Evolutionary conservation across 2,888 invertebrate species (phyloP).

Genomic region (Ernsta delagoae): DNA sequence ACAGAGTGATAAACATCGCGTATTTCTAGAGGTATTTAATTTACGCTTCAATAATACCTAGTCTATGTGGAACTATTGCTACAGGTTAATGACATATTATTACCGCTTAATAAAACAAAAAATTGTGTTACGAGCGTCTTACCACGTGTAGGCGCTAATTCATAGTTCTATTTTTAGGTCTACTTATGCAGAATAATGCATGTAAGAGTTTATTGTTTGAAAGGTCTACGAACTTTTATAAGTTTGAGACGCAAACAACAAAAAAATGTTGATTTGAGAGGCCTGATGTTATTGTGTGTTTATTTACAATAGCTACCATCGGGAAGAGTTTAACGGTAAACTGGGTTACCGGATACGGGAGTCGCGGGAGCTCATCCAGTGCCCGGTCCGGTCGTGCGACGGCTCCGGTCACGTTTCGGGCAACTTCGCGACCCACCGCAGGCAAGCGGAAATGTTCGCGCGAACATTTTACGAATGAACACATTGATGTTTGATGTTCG

Average conservation of each 20-base stretch:
- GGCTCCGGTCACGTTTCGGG: conserved; percentile 95
- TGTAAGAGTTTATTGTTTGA: conserved; percentile 7
- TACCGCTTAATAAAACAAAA: conserved; percentile 15
- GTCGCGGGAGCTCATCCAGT: conserved; percentile 91
- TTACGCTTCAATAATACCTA: conserved; percentile 24
- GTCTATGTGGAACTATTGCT: conserved; percentile 8
- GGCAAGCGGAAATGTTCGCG: conserved; percentile 84
- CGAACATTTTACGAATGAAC: conserved; percentile 52
- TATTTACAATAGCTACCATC: conserved; percentile 70
- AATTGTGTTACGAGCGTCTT: conserved; percentile 17
- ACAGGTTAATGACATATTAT: conserved; percentile 55
- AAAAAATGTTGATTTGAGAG: background rate
- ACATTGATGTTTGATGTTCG: conserved; percentile 28
- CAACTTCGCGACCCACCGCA: conserved; percentile 95
- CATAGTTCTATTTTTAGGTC: conserved; percentile 30
- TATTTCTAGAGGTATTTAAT: conserved; percentile 31
- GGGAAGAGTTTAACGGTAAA: conserved; percentile 74
- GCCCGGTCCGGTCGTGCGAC: conserved; percentile 92
- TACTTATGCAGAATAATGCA: conserved; percentile 35
- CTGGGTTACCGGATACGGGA: conserved; percentile 85
- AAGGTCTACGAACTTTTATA: background rate
- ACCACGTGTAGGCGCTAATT: conserved; percentile 32
- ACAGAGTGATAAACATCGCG: conserved; percentile 25
- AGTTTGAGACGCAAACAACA: background rate
- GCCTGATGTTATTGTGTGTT: conserved; percentile 26